Base-by-base conservation (phyloP, 2,113 vertebrate species). In the Ceratotherium simum region DNA sequence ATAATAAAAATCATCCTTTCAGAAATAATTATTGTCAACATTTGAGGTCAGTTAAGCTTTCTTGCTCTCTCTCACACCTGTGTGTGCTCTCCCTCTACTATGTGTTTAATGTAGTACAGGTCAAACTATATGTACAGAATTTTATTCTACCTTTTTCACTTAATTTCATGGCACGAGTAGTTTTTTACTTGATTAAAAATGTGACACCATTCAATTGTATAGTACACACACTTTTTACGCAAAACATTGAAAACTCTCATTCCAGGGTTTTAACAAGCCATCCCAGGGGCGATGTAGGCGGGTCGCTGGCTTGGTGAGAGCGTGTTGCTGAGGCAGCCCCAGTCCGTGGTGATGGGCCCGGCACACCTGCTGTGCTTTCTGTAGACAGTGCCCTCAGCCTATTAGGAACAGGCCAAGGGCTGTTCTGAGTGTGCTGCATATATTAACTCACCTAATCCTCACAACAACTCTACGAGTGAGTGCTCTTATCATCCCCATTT, bases 321-420 rank as follows among this genome's bases (percentile, higher is more conserved):
- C 0, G 0, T 3, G 21, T 27, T n/a, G 33, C 76, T 33, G 11
- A 2, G 20, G 56, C 29, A 25, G 64, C 81, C 9, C 0, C 5
- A 4, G 60, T 2, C 14, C 54, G 27, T 21, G 56, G 67, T 4
- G 27, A 18, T 6, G 10, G n/a, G 51, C 64, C 31, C 2, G 18
- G 65, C n/a, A 3, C 16, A 2, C 56, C 36, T 42, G 29, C 75
- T 73, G 7, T 80, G 39, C 36, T 69, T 20, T 46, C 3, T 82
- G 11, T 25, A 51, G 6, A 36, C n/a, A 8, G 48, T 27, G 36
- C 6, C 60, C 51, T 46, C 31, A 10, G 56, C 69, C 73, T 60
- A 0, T 8, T 33, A 36, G 69, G 29, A 17, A 31, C 0, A 23
- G 39, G 58, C 23, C 82, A 36, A 20, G 31, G 0, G 0, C 65